Base-by-base conservation (phyloP, 2,888 invertebrate species). In the Zhuqinia jingwanae region DNA sequence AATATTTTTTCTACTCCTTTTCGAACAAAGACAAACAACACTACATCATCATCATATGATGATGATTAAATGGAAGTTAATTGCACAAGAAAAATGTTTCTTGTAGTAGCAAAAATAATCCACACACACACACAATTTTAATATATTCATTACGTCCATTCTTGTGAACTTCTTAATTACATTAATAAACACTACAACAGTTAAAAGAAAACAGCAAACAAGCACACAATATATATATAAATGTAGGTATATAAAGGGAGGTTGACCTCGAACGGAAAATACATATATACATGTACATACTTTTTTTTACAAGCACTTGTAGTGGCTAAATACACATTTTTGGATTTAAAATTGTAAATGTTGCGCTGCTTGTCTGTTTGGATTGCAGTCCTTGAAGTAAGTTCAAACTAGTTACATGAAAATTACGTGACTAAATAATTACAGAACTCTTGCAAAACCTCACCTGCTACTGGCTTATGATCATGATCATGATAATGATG, bases 201-300 rank as follows among this genome's bases (percentile, higher is more conserved):
- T 15, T 47, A 17, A 63, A 65, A 27, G 42, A 65, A 25, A n/a
- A 47, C 1, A 73, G 22, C 50, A 27, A 53, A 50, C 84, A 68
- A 84, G 68, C 22, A 42, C 20, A 65, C 25, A 68, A 60, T 50
- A 78, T 11, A 75, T 11, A 25, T 30, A 20, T n/a, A n/a, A n/a
- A n/a, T n/a, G n/a, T n/a, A 36, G 15, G 36, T 30, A 1, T 22
- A 77, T 27, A 36, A 50, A 77, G 77, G 70, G 77, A 47, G 58
- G 84, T 68, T 84, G 84, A 84, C 84, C 84, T 78, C 84, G 77
- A 84, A 77, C 22, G 68, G 42, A 65, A 45, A 68, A 60, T 50
- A 78, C 17, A 75, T 11, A 25, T 30, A 20, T n/a, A n/a, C n/a
- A n/a, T n/a, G n/a, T n/a, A n/a, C n/a, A n/a, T n/a, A n/a, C n/a